These are phyloP conservation scores for Quadriops clusia DNA, from an alignment of 2,888 invertebrate genomes.

Conservation along the genomic window DNA sequence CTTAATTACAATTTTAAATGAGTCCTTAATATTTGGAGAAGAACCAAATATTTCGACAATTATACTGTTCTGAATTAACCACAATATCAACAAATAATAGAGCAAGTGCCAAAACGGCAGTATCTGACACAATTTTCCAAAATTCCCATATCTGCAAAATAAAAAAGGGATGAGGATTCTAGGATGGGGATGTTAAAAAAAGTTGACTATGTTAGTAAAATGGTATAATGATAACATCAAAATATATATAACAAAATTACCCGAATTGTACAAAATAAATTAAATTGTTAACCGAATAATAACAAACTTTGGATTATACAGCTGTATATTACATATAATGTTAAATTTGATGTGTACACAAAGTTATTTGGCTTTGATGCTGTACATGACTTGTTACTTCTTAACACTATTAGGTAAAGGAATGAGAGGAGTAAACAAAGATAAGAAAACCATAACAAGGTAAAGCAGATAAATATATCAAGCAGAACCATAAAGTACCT, in stretches of 20 bases:
- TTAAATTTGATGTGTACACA: too few relatives aligned
- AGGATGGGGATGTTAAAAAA: slow-evolving; percentile 9
- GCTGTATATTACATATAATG: too few relatives aligned
- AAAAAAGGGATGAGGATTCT: slow-evolving; percentile 14
- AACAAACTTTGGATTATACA: background rate
- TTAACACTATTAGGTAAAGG: too few relatives aligned
- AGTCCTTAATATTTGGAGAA: too few relatives aligned
- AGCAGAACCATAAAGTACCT: too few relatives aligned
- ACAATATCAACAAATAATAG: slow-evolving; percentile 28
- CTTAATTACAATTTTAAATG: too few relatives aligned
- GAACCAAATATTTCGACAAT: slow-evolving; percentile 15
- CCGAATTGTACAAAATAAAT: slow-evolving; percentile 4
- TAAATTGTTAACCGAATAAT: slow-evolving; percentile 1
- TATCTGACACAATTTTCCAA: slow-evolving; percentile 20
- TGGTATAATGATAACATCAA: slow-evolving; percentile 7
- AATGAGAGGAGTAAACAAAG: too few relatives aligned
- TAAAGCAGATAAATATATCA: too few relatives aligned
- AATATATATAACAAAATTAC: slow-evolving; percentile 8
- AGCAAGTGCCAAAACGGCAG: slow-evolving; percentile 24
- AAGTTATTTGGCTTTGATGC: too few relatives aligned
- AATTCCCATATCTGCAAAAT: slow-evolving; percentile 24
- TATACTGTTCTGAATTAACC: slow-evolving; percentile 36
- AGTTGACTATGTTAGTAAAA: slow-evolving; percentile 9
- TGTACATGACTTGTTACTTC: too few relatives aligned
- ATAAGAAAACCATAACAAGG: too few relatives aligned